A percentile compares a stretch with the other conserved stretches of the same genome.
Evolutionary conservation across 2,797 vertebrate genomes (phyloP).

Genomic region (Ceryle rudis): DNA sequence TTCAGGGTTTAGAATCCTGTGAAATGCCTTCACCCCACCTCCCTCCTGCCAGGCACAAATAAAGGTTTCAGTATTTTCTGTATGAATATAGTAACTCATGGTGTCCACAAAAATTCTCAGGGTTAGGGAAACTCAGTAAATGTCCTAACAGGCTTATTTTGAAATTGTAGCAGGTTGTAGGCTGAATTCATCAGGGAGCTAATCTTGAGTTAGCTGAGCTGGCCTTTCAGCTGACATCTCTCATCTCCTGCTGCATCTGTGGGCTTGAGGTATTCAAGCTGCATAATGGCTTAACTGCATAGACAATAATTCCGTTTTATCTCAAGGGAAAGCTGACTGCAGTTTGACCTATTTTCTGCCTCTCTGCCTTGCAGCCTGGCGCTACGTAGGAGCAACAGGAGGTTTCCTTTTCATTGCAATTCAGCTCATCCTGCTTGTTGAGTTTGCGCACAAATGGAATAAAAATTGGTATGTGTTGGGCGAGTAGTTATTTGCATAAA

Average conservation of each 20-base stretch:
- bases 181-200: neutral
- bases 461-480: constrained; percentile 92
- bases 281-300: neutral
- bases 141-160: neutral
- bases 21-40: neutral
- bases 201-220: neutral
- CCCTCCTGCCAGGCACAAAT: neutral
- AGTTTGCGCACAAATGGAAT: constrained; percentile 98
- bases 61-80: constrained; percentile 27
- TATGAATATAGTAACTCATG: neutral
- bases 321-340: neutral
- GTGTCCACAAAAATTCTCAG: neutral
- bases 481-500: neutral
- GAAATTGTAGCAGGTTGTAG: neutral
- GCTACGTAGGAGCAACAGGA: constrained; percentile 88
- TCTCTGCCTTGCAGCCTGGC: constrained; percentile 87
- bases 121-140: neutral
- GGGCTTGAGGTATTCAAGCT: neutral
- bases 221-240: neutral
- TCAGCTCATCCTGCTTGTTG: constrained; percentile 93
- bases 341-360: neutral
- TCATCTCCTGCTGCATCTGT: neutral
- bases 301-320: constrained; percentile 1
- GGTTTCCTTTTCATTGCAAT: constrained; percentile 90
- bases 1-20: constrained; percentile 11